Evolutionary conservation across 2,113 vertebrate genomes (phyloP).

Genomic region (Seriola rivoliana): DNA sequence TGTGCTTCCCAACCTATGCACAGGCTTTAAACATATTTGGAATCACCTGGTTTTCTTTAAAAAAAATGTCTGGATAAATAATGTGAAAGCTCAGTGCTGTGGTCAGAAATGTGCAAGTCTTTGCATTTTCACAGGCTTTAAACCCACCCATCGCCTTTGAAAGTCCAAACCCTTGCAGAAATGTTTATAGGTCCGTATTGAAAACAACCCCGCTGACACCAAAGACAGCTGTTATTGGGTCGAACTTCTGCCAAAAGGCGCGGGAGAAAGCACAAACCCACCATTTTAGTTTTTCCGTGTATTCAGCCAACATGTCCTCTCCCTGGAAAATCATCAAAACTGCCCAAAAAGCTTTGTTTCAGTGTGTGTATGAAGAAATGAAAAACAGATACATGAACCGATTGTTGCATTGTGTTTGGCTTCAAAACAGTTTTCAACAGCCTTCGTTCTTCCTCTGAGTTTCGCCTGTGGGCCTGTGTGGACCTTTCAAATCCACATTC

Average conservation of each 20-base stretch:
- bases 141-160: constrained; percentile 30
- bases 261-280: constrained; percentile 46
- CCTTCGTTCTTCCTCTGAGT: constrained; percentile 9
- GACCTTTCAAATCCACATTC: constrained; percentile 45
- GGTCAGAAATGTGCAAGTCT: constrained; percentile 49
- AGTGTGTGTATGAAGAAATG: constrained; percentile 38
- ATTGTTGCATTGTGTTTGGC: constrained; percentile 23
- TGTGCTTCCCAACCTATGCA: not conserved
- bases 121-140: constrained; percentile 54
- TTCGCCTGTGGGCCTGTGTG: constrained; percentile 30
- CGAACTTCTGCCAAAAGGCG: constrained; percentile 39
- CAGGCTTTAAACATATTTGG: not conserved
- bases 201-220: constrained; percentile 63
- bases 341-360: constrained; percentile 31
- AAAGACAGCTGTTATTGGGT: constrained; percentile 64
- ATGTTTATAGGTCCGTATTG: constrained; percentile 58
- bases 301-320: constrained; percentile 63
- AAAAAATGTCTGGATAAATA: constrained; percentile 27
- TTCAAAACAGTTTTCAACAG: constrained; percentile 12
- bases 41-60: constrained; percentile 16
- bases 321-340: constrained; percentile 48
- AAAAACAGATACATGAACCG: constrained; percentile 31
- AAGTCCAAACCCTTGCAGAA: constrained; percentile 60
- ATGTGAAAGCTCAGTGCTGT: constrained; percentile 30
- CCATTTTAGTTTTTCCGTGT: constrained; percentile 65